A percentile compares a stretch with the other conserved stretches of the same genome.
These are phyloP conservation scores for Steromphala cineraria DNA, from an alignment of 2,888 invertebrate genomes.

Conservation along the genomic window DNA sequence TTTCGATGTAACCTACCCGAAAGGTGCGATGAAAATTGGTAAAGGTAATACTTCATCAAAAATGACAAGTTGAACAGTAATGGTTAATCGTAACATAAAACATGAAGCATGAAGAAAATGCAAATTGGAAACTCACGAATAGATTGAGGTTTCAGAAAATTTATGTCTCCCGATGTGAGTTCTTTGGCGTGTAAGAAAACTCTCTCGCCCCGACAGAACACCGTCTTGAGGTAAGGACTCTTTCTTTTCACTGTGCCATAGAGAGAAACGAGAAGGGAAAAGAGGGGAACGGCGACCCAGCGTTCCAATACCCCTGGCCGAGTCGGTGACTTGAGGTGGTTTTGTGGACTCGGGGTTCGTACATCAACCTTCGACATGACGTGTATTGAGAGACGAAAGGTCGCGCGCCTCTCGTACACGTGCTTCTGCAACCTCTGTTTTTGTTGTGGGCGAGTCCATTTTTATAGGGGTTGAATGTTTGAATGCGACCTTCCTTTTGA, in stretches of 20 bases:
- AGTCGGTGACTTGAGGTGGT: background rate
- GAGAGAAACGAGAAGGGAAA: background rate
- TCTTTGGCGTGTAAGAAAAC: background rate
- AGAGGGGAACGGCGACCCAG: background rate
- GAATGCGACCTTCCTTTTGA: too few relatives aligned
- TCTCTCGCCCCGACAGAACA: background rate
- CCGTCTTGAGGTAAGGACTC: background rate
- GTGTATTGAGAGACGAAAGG: background rate
- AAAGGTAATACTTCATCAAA: too few relatives aligned
- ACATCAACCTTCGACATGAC: background rate
- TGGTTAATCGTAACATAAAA: too few relatives aligned
- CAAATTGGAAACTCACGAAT: too few relatives aligned
- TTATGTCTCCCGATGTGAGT: too few relatives aligned
- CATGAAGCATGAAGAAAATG: too few relatives aligned
- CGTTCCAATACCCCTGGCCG: background rate
- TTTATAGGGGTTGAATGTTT: background rate
- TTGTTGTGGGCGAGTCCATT: background rate
- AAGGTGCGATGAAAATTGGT: too few relatives aligned
- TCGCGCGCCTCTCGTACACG: background rate
- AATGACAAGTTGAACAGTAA: too few relatives aligned
- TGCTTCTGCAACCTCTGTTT: background rate
- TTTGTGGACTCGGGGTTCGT: background rate
- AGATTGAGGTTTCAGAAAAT: too few relatives aligned
- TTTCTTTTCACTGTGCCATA: conserved; percentile 1
- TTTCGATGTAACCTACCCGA: too few relatives aligned